Percentiles rank a stretch among this genome's conserved stretches.
Conservation (phyloP, 92 coral and sea anemone species). For the Umimayanthus chanpuru region DNA sequence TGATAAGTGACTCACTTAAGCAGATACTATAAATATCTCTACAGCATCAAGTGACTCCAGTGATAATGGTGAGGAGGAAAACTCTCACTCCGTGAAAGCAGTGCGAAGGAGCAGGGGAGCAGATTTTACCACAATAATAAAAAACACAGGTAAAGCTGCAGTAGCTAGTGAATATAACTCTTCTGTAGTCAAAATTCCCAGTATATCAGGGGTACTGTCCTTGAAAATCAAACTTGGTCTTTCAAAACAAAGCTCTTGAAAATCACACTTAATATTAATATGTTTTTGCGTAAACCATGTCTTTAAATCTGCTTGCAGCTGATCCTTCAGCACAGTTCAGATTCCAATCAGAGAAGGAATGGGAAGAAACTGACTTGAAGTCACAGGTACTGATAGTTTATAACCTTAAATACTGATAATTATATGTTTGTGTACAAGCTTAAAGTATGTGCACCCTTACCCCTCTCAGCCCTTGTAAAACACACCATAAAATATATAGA, state of each 20-base stretch:
- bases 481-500: no score
- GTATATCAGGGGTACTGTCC: no score
- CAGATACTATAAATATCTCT: not conserved
- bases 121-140: slow-evolving; percentile 76
- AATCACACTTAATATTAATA: no score
- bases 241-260: not conserved
- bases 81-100: not conserved
- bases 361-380: slow-evolving; percentile 61
- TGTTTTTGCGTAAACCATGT: not conserved
- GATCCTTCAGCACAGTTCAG: slow-evolving; percentile 81
- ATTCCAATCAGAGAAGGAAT: slow-evolving; percentile 89
- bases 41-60: slow-evolving; percentile 44
- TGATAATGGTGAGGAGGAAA: slow-evolving; percentile 48
- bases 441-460: no score
- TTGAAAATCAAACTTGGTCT: not conserved
- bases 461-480: no score
- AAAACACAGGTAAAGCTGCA: slow-evolving; percentile 68
- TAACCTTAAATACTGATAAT: not conserved
- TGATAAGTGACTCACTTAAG: not conserved
- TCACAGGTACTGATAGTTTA: slow-evolving; percentile 41
- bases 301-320: slow-evolving; percentile 48
- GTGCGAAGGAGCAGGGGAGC: slow-evolving; percentile 68
- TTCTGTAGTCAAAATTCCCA: no score
- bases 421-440: no score
- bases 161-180: no score